phyloP scores from a whole-genome alignment of 2,113 vertebrate species.

The Perccottus glenii region DNA sequence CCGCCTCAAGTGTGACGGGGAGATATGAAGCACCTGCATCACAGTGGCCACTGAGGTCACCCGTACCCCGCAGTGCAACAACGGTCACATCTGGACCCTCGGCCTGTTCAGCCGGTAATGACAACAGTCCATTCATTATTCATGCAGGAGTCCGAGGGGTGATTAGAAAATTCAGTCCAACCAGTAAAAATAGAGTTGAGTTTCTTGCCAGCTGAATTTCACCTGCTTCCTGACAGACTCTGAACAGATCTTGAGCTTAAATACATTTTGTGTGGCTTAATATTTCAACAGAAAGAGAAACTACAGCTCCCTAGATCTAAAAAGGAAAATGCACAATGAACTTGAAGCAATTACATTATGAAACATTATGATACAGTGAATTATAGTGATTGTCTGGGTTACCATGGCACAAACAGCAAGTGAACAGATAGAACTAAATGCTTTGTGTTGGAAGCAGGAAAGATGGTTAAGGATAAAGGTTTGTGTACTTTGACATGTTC shows the following conservation, averaged over 20 bases:
- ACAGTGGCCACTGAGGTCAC: constrained; percentile 15
- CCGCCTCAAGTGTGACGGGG: constrained; percentile 7
- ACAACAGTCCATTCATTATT: constrained; percentile 37
- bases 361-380: too few species aligned
- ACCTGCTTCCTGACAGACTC: constrained; percentile 23
- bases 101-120: neutral
- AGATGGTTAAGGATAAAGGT: too few species aligned
- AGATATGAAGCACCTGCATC: constrained; percentile 6
- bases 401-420: too few species aligned
- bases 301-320: too few species aligned
- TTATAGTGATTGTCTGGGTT: neutral
- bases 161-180: constrained; percentile 41
- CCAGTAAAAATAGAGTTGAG: constrained; percentile 44
- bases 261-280: neutral
- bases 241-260: constrained; percentile 12
- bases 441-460: too few species aligned
- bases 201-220: constrained; percentile 39
- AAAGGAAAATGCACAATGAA: too few species aligned
- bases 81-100: neutral
- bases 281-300: neutral
- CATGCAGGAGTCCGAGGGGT: constrained; percentile 37
- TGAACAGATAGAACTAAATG: too few species aligned
- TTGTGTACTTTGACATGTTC: too few species aligned
- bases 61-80: neutral
- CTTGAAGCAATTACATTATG: too few species aligned